Evolutionary conservation across 1,140 invertebrate species (phyloP).

Genomic region (Acromyrmex charruanus): DNA sequence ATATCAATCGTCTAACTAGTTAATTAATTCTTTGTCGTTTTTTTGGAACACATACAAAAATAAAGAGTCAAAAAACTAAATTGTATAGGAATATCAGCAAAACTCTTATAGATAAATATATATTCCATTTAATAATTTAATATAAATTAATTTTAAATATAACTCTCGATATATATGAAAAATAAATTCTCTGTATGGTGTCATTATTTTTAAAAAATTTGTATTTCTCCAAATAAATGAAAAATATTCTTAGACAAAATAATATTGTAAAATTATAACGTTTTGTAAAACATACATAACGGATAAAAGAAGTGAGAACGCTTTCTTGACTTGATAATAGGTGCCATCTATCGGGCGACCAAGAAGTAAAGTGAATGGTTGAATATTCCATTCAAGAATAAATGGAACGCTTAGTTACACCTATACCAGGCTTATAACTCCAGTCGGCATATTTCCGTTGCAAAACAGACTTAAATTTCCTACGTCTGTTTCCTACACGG

Average conservation of each 20-base stretch:
- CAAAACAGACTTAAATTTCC: conserved; percentile 11
- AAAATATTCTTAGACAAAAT: neutral
- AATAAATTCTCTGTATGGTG: neutral
- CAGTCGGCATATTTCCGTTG: conserved; percentile 61
- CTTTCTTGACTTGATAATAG: conserved; percentile 54
- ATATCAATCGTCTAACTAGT: neutral
- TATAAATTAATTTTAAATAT: conserved; percentile 13
- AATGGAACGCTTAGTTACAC: conserved; percentile 53
- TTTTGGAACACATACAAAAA: neutral
- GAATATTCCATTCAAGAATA: conserved; percentile 49
- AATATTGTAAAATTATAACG: conserved; percentile 19
- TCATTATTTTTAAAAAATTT: neutral
- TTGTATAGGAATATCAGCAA: neutral
- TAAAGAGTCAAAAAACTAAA: neutral
- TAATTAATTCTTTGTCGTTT: neutral
- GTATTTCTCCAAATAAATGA: neutral
- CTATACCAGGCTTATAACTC: conserved; percentile 66
- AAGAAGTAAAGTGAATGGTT: conserved; percentile 14
- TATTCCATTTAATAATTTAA: neutral
- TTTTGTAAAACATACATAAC: neutral
- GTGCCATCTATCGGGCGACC: conserved; percentile 55
- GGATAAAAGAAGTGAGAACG: neutral
- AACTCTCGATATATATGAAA: neutral
- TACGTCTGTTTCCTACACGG: neutral
- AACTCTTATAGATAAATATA: neutral